Evolutionary conservation across 2,113 vertebrate species (phyloP), one percentile per base, ranked within the genome.

Genomic region (Verasper variegatus): DNA sequence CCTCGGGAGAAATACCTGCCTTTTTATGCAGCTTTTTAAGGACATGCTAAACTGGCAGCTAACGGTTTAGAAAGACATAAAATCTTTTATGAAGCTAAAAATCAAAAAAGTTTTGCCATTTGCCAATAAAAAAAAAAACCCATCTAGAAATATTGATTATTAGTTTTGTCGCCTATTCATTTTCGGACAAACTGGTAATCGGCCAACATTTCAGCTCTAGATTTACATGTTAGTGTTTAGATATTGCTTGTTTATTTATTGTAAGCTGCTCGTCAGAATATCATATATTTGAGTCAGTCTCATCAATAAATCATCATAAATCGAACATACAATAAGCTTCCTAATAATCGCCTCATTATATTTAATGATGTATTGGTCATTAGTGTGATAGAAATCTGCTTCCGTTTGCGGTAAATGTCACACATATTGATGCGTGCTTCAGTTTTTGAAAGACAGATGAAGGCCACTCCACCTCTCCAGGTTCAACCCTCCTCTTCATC

Each of bases 401-500:
- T 10, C 18, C 18, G 63, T 78, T 37, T 27, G 58, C 49, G 45
- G 49, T 52, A 68, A 15, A 68, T 67, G 14, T n/a, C 18, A 21
- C 45, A 21, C 17, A 47, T 17, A 54, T 51, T 18, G 15, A 54
- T 54, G 51, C 2, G 20, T n/a, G 51, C 20, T 20, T 9, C 51
- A 20, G 20, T 69, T 47, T 51, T 66, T 21, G 15, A 18, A 59
- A 55, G 55, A 55, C 61, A 54, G 24, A 31, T 18, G 17, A 71
- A 72, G 65, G 72, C 54, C 18, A 35, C 42, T 54, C 56, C 55
- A 20, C 68, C 37, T 65, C n/a, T 61, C n/a, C 68, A 60, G 60
- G 64, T 74, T 54, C 26, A 66, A 62, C 64, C 18, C 26, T 60
- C 24, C 70, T 71, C 58, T 76, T 77, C 59, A 24, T 79, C 63